phyloP scores from a whole-genome alignment of 1,140 invertebrate species.

The Globodera rostochiensis region DNA sequence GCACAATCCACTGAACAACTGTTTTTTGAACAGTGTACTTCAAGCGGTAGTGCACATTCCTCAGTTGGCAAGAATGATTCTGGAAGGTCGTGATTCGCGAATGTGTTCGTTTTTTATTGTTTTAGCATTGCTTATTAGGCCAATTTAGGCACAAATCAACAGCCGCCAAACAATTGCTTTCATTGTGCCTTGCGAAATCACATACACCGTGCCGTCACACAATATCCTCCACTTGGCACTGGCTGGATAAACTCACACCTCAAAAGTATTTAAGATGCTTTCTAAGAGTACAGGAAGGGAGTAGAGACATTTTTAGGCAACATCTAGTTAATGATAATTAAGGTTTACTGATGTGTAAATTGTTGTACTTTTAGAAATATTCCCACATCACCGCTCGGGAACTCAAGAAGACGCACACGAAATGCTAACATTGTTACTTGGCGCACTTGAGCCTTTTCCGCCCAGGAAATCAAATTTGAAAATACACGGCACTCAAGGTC shows the following conservation, averaged over 20 bases:
- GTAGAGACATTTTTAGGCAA: not conserved
- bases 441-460: conserved; percentile 48
- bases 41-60: conserved; percentile 45
- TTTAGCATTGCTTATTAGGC: conserved; percentile 17
- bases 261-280: conserved; percentile 13
- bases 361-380: conserved; percentile 36
- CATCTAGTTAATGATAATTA: not conserved
- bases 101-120: conserved; percentile 30
- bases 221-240: not conserved
- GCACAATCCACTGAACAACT: conserved; percentile 41
- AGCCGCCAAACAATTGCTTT: conserved; percentile 26
- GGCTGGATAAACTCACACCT: conserved; percentile 29
- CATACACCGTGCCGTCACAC: conserved; percentile 7
- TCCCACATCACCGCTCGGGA: conserved; percentile 37
- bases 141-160: conserved; percentile 30
- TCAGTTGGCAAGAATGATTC: conserved; percentile 41
- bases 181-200: conserved; percentile 27
- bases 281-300: not conserved
- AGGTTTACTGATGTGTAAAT: too few relatives aligned
- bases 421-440: conserved; percentile 49
- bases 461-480: conserved; percentile 19
- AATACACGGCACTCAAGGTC: not conserved
- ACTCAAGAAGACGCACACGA: conserved; percentile 51
- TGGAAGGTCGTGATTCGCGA: conserved; percentile 32
- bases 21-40: conserved; percentile 48